phyloP scores from a whole-genome alignment of 2,888 invertebrate species.

The Protodeltote pygarga region DNA sequence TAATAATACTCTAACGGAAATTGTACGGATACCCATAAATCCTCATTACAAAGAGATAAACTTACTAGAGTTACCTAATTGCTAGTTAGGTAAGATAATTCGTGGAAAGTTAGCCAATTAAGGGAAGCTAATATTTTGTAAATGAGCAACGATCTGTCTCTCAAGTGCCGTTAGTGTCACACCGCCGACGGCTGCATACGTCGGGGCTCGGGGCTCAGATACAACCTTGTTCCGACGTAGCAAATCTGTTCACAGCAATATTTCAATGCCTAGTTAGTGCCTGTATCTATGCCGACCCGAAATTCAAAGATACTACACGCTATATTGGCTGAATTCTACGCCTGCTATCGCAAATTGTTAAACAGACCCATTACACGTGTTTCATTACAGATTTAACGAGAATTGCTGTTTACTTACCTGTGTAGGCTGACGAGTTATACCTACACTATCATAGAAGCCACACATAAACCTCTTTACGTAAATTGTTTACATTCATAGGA shows the following conservation, averaged over 20 bases:
- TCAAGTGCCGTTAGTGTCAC: slow-evolving; percentile 60
- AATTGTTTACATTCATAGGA: too few relatives aligned
- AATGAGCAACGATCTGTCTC: slow-evolving; percentile 68
- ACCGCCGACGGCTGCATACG: slow-evolving; percentile 36
- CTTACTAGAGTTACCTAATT: slow-evolving; percentile 56
- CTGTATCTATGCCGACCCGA: slow-evolving; percentile 6
- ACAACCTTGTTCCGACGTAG: slow-evolving; percentile 15
- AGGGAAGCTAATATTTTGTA: slow-evolving; percentile 66
- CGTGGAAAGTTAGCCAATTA: slow-evolving; percentile 66
- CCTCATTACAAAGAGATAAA: slow-evolving; percentile 51
- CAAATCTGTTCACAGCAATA: slow-evolving; percentile 36
- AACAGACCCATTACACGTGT: neutral
- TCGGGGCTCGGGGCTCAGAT: slow-evolving; percentile 11
- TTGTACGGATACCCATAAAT: slow-evolving; percentile 40
- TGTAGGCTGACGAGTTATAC: too few relatives aligned
- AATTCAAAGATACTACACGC: slow-evolving; percentile 12
- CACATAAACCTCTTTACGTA: too few relatives aligned
- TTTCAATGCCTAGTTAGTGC: slow-evolving; percentile 35
- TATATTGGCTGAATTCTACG: neutral
- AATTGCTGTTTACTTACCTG: too few relatives aligned
- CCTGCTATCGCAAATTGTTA: slow-evolving; percentile 4
- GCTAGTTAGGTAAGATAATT: slow-evolving; percentile 62
- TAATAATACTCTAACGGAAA: slow-evolving; percentile 16
- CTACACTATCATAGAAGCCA: too few relatives aligned
- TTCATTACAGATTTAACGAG: too few relatives aligned